Base-by-base conservation (phyloP, 2,797 vertebrate species). In the Semotilus atromaculatus region DNA sequence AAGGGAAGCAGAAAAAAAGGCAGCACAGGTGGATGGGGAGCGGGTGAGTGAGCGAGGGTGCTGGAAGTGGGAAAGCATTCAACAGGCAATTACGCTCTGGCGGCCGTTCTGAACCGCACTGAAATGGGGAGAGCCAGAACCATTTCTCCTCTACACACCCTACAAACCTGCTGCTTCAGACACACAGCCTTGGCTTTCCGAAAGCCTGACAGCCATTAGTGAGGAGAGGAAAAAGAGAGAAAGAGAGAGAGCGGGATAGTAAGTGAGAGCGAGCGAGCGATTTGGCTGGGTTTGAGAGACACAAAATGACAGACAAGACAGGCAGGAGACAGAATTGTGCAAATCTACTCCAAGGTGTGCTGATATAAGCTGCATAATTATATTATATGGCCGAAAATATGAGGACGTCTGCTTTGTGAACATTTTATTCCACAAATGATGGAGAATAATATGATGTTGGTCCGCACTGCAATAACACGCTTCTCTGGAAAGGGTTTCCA, bases 311-410 rank as follows among this genome's bases (percentile, higher is more conserved):
- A 83, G 19, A 66, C 84, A 88, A 58, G 91, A 77, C 86, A 88
- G 90, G 82, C 18, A 79, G 83, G 53, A 64, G 87, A 88, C 92
- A 90, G 89, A 91, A 93, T 38, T 34, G 88, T 43, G 88, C 90
- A 94, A 93, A 84, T 89, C 94, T 93, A 93, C 29, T 86, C 88
- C 92, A 92, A 92, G 89, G 89, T 93, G 78, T 91, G 34, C 88
- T 76, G 89, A 76, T 87, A 88, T 89, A 70, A 78, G 82, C 26
- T 43, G 74, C 53, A 76, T 92, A 90, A 93, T 48, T 90, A 89
- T 89, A 83, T 0, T 75, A 75, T 83, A 38, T 40, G 81, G 72
- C 60, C 72, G 53, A 67, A 64, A 53, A 58, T 62, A 36, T 21
- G 74, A 60, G 2, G 88, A 89, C 62, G 73, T 82, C 55, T 90